Evolutionary conservation across 2,113 vertebrate genomes (phyloP).

Genomic region (Notarius lentiginosus): DNA sequence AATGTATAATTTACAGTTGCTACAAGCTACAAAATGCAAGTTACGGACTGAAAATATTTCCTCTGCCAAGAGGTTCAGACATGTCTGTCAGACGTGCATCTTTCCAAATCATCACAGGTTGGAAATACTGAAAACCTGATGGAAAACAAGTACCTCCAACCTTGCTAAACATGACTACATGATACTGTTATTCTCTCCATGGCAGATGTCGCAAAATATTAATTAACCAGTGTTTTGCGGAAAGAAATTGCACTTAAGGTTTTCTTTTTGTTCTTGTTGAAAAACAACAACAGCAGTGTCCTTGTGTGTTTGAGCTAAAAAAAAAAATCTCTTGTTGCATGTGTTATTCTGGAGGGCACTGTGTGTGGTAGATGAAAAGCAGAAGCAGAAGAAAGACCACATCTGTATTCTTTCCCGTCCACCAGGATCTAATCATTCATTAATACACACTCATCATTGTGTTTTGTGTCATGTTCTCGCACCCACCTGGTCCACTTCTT

Average conservation of each 20-base stretch:
- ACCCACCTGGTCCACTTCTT: background rate
- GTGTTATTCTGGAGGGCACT: background rate
- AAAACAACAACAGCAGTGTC: background rate
- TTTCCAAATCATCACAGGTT: too few relatives aligned
- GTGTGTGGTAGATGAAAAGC: background rate
- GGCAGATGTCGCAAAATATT: background rate
- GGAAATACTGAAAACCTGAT: background rate
- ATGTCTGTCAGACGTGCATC: background rate
- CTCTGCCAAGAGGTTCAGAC: background rate
- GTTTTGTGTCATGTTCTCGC: constrained; percentile 6
- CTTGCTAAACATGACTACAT: background rate
- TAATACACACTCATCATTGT: constrained; percentile 8
- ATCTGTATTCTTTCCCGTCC: background rate
- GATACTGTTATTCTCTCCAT: background rate
- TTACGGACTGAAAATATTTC: background rate
- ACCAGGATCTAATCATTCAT: constrained; percentile 9
- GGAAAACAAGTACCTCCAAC: background rate
- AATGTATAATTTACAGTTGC: background rate
- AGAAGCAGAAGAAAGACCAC: background rate
- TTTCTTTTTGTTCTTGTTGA: background rate
- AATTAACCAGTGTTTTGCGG: background rate
- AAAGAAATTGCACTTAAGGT: background rate
- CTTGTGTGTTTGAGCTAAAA: background rate
- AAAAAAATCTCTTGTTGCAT: background rate
- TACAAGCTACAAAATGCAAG: background rate